Evolutionary conservation across 2,888 invertebrate genomes (phyloP).

Genomic region (Folsomia manolachei): DNA sequence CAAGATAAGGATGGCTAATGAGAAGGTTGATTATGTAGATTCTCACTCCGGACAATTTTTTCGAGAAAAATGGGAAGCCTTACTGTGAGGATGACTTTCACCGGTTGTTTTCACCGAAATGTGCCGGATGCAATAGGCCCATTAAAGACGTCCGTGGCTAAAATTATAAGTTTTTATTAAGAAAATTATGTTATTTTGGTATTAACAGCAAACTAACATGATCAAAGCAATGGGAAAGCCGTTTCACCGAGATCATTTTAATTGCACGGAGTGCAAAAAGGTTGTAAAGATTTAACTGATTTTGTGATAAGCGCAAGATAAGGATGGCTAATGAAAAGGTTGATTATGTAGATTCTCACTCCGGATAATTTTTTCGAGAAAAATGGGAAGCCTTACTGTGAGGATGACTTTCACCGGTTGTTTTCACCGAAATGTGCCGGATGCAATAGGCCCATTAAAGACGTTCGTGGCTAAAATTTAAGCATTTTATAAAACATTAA

Average conservation of each 20-base stretch:
- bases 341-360: too few species aligned
- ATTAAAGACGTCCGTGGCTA: conserved; percentile 45
- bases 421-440: conserved; percentile 36
- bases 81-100: conserved; percentile 48
- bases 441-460: conserved; percentile 29
- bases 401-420: conserved; percentile 36
- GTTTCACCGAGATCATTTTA: conserved; percentile 48
- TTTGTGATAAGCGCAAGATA: too few species aligned
- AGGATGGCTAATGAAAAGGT: too few species aligned
- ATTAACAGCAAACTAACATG: conserved; percentile 24
- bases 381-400: conserved; percentile 35
- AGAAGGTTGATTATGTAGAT: too few species aligned
- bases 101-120: conserved; percentile 41
- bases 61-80: conserved; percentile 45
- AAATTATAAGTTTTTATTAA: too few species aligned
- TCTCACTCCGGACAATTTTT: conserved; percentile 45
- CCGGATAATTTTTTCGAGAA: conserved; percentile 40
- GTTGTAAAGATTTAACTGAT: too few species aligned
- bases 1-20: too few species aligned
- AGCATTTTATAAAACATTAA: too few species aligned
- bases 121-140: too few species aligned
- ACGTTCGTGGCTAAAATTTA: conserved; percentile 11
- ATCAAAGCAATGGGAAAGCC: conserved; percentile 38
- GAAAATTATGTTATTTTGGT: neutral
- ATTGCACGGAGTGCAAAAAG: conserved; percentile 36